phyloP scores from a whole-genome alignment of 2,888 invertebrate genomes.

The Elmis aenea region DNA sequence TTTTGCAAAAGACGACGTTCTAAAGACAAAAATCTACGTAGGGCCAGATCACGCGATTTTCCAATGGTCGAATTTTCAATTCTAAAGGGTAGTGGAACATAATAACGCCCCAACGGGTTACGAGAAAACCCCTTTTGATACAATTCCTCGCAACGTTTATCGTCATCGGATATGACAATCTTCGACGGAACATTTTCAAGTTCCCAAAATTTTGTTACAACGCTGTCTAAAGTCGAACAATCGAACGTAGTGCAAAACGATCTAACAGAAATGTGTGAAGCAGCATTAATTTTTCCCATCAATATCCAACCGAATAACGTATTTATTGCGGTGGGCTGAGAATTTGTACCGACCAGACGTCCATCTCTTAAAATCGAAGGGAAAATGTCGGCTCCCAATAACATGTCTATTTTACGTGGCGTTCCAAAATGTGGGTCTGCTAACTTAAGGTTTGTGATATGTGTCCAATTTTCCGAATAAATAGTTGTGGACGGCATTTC shows the following conservation, averaged over 20 bases:
- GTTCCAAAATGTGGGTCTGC: no score
- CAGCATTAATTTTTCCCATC: constrained; percentile 9
- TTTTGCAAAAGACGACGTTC: constrained; percentile 17
- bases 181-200: constrained; percentile 15
- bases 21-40: no score
- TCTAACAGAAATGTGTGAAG: background rate
- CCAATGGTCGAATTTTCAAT: constrained; percentile 7
- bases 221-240: no score
- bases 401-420: no score
- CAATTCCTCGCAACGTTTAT: constrained; percentile 19
- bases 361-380: no score
- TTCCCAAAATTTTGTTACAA: constrained; percentile 20
- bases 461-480: no score
- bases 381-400: no score
- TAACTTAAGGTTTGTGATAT: no score
- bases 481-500: no score
- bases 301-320: constrained; percentile 22
- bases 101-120: constrained; percentile 14
- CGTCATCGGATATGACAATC: constrained; percentile 8
- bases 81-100: constrained; percentile 20
- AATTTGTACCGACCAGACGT: no score
- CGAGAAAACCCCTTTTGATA: constrained; percentile 14
- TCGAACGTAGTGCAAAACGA: no score
- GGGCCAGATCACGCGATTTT: no score
- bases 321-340: constrained; percentile 16